A percentile compares a stretch with the other conserved stretches of the same genome.
These are phyloP conservation scores for Silvanus unidentatus DNA, from an alignment of 2,888 invertebrate genomes.

Conservation along the genomic window DNA sequence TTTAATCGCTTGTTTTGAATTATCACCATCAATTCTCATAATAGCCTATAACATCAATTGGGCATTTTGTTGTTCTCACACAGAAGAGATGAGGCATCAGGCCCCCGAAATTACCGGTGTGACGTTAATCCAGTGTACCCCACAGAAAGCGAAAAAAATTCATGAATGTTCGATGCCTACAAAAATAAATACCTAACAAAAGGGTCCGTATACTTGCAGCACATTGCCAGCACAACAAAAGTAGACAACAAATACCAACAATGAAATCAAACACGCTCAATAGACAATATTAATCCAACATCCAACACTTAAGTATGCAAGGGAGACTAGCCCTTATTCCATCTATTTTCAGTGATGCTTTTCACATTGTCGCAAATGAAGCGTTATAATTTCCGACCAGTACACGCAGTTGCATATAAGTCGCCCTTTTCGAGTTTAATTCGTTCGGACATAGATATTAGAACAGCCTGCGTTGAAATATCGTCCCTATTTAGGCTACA, in stretches of 20 bases:
- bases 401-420: conserved; percentile 38
- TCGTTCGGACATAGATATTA: conserved; percentile 44
- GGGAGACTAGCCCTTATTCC: conserved; percentile 21
- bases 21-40: too few relatives aligned
- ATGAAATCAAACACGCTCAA: conserved; percentile 49
- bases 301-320: conserved; percentile 36
- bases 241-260: conserved; percentile 48
- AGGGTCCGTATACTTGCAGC: conserved; percentile 45
- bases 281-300: conserved; percentile 47
- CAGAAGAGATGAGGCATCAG: conserved; percentile 13
- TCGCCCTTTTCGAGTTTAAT: conserved; percentile 32
- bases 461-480: conserved; percentile 26
- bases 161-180: conserved; percentile 45
- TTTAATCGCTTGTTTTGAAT: too few relatives aligned
- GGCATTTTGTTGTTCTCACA: conserved; percentile 41
- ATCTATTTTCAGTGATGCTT: conserved; percentile 12
- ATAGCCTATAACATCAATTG: conserved; percentile 45
- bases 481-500: conserved; percentile 20
- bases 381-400: conserved; percentile 41
- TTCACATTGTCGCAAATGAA: conserved; percentile 27
- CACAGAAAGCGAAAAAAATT: conserved; percentile 35
- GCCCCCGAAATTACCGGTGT: background rate
- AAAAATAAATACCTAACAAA: conserved; percentile 47
- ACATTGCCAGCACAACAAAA: conserved; percentile 46
- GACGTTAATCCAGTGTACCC: conserved; percentile 26